phyloP scores from a whole-genome alignment of 2,113 vertebrate genomes.

The Sebastes fasciatus region DNA sequence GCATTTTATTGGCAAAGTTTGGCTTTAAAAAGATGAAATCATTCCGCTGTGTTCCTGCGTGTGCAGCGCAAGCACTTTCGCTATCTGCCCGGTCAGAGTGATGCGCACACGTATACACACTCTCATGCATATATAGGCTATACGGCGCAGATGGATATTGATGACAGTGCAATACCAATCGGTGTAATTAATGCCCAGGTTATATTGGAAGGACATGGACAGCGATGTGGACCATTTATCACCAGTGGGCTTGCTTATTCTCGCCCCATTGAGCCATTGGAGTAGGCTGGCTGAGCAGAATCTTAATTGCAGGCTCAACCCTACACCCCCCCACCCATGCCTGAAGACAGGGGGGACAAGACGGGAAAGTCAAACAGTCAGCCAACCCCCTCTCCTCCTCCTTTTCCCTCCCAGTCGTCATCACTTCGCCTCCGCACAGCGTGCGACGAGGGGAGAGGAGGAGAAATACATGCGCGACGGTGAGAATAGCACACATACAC shows the following conservation, averaged over 20 bases:
- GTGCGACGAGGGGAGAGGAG: background rate
- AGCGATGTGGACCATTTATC: constrained; percentile 81
- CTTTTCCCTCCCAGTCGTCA: constrained; percentile 35
- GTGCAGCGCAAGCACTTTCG: constrained; percentile 21
- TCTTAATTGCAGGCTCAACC: constrained; percentile 76
- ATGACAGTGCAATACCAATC: constrained; percentile 82
- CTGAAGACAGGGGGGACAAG: constrained; percentile 58
- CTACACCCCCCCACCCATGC: constrained; percentile 10
- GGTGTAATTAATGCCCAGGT: constrained; percentile 85
- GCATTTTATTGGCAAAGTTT: constrained; percentile 50
- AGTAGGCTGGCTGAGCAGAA: constrained; percentile 76
- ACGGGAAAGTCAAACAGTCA: constrained; percentile 65
- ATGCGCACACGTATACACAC: constrained; percentile 22
- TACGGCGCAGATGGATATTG: constrained; percentile 73
- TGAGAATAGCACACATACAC: constrained; percentile 31
- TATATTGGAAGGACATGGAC: constrained; percentile 79
- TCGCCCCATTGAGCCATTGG: constrained; percentile 79
- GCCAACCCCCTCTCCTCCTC: constrained; percentile 24
- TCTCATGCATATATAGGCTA: constrained; percentile 12
- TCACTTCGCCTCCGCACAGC: constrained; percentile 40
- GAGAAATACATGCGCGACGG: constrained; percentile 12
- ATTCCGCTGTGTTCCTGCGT: background rate
- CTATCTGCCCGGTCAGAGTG: constrained; percentile 15
- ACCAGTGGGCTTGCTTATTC: constrained; percentile 74
- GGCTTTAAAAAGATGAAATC: constrained; percentile 49